phyloP scores from a whole-genome alignment of 1,140 invertebrate genomes.

The Hermetia illucens region DNA sequence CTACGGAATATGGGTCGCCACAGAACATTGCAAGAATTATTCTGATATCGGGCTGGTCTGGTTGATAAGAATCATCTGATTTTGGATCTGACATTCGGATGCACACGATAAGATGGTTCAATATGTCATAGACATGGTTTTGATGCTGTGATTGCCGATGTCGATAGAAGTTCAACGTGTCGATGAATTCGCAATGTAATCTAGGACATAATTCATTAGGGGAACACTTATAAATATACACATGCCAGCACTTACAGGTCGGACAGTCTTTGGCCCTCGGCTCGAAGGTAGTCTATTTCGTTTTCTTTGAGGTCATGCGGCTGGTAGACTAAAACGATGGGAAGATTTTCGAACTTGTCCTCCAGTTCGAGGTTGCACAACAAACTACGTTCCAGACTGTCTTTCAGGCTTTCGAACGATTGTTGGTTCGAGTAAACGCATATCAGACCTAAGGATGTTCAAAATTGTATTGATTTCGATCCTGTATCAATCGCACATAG shows the following conservation, averaged over 20 bases:
- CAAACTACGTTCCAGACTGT: conserved; percentile 82
- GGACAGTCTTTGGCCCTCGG: conserved; percentile 80
- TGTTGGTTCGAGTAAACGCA: conserved; percentile 85
- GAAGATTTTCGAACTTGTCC: conserved; percentile 69
- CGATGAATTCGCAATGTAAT: conserved; percentile 27
- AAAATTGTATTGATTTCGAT: conserved; percentile 1
- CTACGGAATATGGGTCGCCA: conserved; percentile 84
- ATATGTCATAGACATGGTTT: conserved; percentile 29
- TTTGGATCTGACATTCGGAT: conserved; percentile 27
- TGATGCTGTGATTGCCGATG: conserved; percentile 27
- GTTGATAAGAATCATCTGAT: conserved; percentile 25
- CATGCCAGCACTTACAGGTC: conserved; percentile 57
- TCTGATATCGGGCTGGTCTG: conserved; percentile 35
- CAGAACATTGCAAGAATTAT: conserved; percentile 97
- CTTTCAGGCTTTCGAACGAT: conserved; percentile 82
- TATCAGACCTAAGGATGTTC: conserved; percentile 51
- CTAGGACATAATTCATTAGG: background rate
- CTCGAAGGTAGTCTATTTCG: conserved; percentile 63
- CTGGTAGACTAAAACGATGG: conserved; percentile 80
- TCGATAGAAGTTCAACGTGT: conserved; percentile 10
- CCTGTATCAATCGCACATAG: background rate
- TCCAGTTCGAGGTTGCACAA: conserved; percentile 83
- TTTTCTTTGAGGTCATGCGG: conserved; percentile 72
- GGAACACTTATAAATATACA: background rate
- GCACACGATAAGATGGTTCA: conserved; percentile 27